These are phyloP conservation scores for Chionoecetes opilio DNA, from an alignment of 1,140 invertebrate species.

Conservation along the genomic window DNA sequence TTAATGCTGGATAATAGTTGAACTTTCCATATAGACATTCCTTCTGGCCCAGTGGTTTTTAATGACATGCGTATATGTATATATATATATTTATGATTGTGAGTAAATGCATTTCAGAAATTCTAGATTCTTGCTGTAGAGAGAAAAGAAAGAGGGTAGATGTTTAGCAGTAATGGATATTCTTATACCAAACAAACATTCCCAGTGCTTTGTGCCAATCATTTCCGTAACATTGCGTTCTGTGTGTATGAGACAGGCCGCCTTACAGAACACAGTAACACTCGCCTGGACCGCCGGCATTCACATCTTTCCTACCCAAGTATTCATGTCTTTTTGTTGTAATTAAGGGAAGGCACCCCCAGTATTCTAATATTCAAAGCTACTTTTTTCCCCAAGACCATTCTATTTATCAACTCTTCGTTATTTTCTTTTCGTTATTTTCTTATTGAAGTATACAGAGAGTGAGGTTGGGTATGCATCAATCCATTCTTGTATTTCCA, in stretches of 20 bases:
- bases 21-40: not conserved
- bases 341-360: conserved; percentile 60
- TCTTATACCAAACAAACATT: not conserved
- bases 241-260: not conserved
- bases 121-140: not conserved
- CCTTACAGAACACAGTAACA: not conserved
- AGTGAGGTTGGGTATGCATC: conserved; percentile 41
- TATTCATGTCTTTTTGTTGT: not conserved
- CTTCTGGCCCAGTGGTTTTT: not conserved
- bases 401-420: conserved; percentile 58
- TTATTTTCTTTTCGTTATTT: too few relatives aligned
- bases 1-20: not conserved
- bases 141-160: not conserved
- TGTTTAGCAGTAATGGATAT: not conserved
- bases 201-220: conserved; percentile 20
- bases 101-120: not conserved
- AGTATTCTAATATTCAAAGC: conserved; percentile 57
- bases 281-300: not conserved
- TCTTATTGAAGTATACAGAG: conserved; percentile 20
- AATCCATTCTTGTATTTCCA: conserved; percentile 44
- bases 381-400: conserved; percentile 60
- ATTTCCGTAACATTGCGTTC: not conserved
- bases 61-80: not conserved
- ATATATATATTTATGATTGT: not conserved
- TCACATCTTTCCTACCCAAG: not conserved